Base-by-base conservation (phyloP, 35 echinoderm and acorn worm species). In the Heliocidaris tuberculata region DNA sequence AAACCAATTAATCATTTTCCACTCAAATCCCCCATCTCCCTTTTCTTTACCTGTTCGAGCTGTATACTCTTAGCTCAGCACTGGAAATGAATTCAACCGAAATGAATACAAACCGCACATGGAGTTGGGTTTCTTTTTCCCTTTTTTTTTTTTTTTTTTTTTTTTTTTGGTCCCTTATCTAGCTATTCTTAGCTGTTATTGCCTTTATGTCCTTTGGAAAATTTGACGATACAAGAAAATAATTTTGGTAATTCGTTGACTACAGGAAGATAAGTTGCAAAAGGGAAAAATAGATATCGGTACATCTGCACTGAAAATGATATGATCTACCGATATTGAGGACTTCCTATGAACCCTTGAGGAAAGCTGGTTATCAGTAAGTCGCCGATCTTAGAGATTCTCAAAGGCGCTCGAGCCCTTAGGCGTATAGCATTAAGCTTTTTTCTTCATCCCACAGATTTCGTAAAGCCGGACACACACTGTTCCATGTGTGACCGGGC, bases 11-110 rank as follows among this genome's bases (percentile, higher is more conserved):
- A 78, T 78, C 65, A 78, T n/a, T 78, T n/a, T 78, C 65, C 8
- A 27, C 65, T 56, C 65, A n/a, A 78, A 27, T 78, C 65, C 65
- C 65, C 19, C 1, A 24, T n/a, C 21, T 78, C 65, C 0, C 65
- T 6, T 78, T 78, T 78, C 65, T 78, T 7, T 78, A 78, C 27
- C 27, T 78, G 65, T 78, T 78, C 65, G 27, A 7, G 27, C 65
- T 24, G 4, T 78, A 78, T 27, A 78, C 8, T 27, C 65, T n/a
- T 17, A 17, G 61, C 6, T 71, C 19, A 78, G 65, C 21, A 19
- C 65, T 78, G 65, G 65, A 78, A 78, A 78, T n/a, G 65, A 29
- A 78, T 78, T 78, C 65, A 78, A 78, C 65, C 65, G 65, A 78
- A 78, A n/a, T 78, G 65, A 6, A 78, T 78, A 78, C 27, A 78